Evolutionary conservation across 2,113 vertebrate species (phyloP).

Genomic region (Pleuronectes platessa): DNA sequence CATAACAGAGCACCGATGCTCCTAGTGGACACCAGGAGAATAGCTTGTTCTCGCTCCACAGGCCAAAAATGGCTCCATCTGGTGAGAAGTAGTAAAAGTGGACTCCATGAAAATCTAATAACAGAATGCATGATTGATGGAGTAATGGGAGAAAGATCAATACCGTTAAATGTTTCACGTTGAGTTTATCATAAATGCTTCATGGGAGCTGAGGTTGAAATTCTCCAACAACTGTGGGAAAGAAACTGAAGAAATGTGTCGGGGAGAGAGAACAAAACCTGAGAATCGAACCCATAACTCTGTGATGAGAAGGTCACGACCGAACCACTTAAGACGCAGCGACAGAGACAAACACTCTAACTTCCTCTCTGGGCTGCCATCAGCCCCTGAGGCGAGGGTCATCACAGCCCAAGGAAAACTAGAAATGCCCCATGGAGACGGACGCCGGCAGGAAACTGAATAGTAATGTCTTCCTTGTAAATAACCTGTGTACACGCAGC

Average conservation of each 20-base stretch:
- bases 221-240: not conserved
- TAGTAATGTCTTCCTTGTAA: conserved; percentile 62
- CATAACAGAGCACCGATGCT: not conserved
- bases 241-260: not conserved
- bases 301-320: conserved; percentile 2
- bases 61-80: not conserved
- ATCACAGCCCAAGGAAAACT: conserved; percentile 47
- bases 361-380: conserved; percentile 42
- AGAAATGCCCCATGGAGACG: conserved; percentile 44
- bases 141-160: not conserved
- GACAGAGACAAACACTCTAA: conserved; percentile 42
- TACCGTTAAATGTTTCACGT: too few relatives aligned
- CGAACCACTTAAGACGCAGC: conserved; percentile 36
- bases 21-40: not conserved
- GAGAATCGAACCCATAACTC: conserved; percentile 2
- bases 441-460: conserved; percentile 51
- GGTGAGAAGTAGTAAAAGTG: not conserved
- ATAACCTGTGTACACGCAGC: conserved; percentile 48
- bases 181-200: too few relatives aligned
- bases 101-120: not conserved
- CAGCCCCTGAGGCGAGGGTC: conserved; percentile 53
- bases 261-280: not conserved
- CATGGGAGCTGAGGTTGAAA: too few relatives aligned
- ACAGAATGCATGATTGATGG: not conserved
- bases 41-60: not conserved